Evolutionary conservation across 2,888 invertebrate genomes (phyloP).

Genomic region (Pseudoips prasinana): DNA sequence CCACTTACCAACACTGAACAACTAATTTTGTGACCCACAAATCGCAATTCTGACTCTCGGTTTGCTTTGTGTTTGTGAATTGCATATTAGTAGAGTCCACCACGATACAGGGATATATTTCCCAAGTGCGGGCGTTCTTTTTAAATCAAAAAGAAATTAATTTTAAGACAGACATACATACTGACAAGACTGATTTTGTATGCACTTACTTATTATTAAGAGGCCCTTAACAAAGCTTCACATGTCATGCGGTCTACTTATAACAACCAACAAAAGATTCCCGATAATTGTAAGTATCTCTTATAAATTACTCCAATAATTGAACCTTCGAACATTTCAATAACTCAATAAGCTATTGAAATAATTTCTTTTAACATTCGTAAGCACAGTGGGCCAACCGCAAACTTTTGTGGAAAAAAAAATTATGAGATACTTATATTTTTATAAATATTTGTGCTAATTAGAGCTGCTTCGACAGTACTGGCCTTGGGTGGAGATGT

Average conservation of each 20-base stretch:
- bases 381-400: conserved; percentile 26
- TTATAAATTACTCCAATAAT: conserved; percentile 12
- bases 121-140: too few relatives aligned
- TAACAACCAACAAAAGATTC: conserved; percentile 12
- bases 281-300: conserved; percentile 20
- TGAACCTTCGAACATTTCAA: conserved; percentile 9
- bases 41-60: too few relatives aligned
- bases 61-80: too few relatives aligned
- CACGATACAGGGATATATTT: too few relatives aligned
- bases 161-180: too few relatives aligned
- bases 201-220: conserved; percentile 2
- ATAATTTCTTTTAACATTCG: conserved; percentile 26
- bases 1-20: too few relatives aligned
- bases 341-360: conserved; percentile 32
- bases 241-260: conserved; percentile 19
- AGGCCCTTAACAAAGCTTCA: conserved; percentile 7
- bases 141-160: too few relatives aligned
- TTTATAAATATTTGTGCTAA: conserved; percentile 22
- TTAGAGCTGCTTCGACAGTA: conserved; percentile 6
- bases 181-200: too few relatives aligned
- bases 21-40: too few relatives aligned
- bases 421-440: conserved; percentile 17
- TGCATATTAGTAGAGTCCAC: too few relatives aligned
- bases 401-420: conserved; percentile 19
- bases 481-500: too few relatives aligned